Percentiles rank a stretch among this genome's conserved stretches.
phyloP scores from a whole-genome alignment of 2,888 invertebrate genomes.

The Gastrophysa polygoni region DNA sequence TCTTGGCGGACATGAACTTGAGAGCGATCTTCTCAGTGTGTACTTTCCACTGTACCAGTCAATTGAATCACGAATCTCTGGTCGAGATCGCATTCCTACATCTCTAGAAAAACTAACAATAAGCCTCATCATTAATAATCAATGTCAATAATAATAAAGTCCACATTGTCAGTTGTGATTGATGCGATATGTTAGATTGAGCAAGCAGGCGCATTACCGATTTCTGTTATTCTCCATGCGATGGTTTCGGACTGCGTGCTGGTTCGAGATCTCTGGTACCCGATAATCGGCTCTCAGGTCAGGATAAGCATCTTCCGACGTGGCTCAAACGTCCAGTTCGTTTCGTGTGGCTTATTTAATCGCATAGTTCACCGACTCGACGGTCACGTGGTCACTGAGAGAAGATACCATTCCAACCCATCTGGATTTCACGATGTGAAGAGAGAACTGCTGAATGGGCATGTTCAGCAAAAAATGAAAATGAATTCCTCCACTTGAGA shows the following conservation, averaged over 20 bases:
- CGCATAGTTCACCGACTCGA: too few relatives aligned
- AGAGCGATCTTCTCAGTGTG: not conserved
- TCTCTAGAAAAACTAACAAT: slow-evolving; percentile 24
- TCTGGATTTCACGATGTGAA: too few relatives aligned
- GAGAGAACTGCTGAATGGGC: too few relatives aligned
- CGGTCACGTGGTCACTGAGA: too few relatives aligned
- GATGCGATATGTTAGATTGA: slow-evolving; percentile 44
- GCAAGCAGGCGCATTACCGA: slow-evolving; percentile 9
- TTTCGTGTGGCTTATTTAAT: slow-evolving; percentile 7
- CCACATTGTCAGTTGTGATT: slow-evolving; percentile 53
- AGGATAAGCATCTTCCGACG: slow-evolving; percentile 31
- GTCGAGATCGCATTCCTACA: slow-evolving; percentile 20
- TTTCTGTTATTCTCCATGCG: not conserved
- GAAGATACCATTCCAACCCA: too few relatives aligned
- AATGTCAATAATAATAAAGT: slow-evolving; percentile 55
- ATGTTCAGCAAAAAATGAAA: too few relatives aligned
- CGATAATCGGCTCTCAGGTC: slow-evolving; percentile 28
- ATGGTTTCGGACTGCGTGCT: slow-evolving; percentile 7
- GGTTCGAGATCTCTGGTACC: slow-evolving; percentile 15
- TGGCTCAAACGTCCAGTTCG: slow-evolving; percentile 23
- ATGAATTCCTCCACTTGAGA: too few relatives aligned
- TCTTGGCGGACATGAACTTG: too few relatives aligned
- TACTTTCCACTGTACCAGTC: not conserved
- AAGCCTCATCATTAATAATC: slow-evolving; percentile 52
- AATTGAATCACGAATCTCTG: slow-evolving; percentile 1